Evolutionary conservation across 2,113 vertebrate species (phyloP).

Genomic region (Phoenicopterus ruber): DNA sequence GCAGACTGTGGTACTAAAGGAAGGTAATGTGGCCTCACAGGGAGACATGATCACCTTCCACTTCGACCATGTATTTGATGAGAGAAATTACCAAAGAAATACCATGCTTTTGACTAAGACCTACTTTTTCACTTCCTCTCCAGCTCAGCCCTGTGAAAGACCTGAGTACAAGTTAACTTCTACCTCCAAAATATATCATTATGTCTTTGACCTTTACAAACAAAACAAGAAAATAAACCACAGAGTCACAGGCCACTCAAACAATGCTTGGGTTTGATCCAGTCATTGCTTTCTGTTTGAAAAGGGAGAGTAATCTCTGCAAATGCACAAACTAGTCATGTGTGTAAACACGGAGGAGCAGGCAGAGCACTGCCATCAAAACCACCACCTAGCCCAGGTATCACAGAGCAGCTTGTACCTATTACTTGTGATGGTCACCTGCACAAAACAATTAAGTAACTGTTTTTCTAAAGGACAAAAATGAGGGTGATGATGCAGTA

Average conservation of each 20-base stretch:
- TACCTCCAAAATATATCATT: neutral
- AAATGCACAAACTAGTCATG: neutral
- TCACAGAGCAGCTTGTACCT: neutral
- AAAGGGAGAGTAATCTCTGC: slow-evolving; percentile 40
- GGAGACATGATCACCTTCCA: neutral
- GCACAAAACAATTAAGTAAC: neutral
- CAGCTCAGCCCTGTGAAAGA: neutral
- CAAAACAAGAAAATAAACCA: slow-evolving; percentile 21
- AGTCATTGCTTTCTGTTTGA: slow-evolving; percentile 42
- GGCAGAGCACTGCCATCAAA: neutral
- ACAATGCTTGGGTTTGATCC: slow-evolving; percentile 60
- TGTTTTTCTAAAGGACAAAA: neutral
- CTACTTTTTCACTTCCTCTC: neutral
- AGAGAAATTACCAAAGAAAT: neutral
- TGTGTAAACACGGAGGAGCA: neutral
- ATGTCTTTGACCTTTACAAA: slow-evolving; percentile 25
- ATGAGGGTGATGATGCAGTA: neutral
- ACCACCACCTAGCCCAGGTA: neutral
- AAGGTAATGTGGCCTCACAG: neutral
- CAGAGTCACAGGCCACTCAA: neutral
- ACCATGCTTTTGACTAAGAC: neutral
- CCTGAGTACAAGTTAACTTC: neutral
- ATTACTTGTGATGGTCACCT: neutral
- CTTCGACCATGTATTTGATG: neutral
- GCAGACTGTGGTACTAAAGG: neutral